phyloP scores from a whole-genome alignment of 2,797 vertebrate genomes.

The Hephaestus fuliginosus region DNA sequence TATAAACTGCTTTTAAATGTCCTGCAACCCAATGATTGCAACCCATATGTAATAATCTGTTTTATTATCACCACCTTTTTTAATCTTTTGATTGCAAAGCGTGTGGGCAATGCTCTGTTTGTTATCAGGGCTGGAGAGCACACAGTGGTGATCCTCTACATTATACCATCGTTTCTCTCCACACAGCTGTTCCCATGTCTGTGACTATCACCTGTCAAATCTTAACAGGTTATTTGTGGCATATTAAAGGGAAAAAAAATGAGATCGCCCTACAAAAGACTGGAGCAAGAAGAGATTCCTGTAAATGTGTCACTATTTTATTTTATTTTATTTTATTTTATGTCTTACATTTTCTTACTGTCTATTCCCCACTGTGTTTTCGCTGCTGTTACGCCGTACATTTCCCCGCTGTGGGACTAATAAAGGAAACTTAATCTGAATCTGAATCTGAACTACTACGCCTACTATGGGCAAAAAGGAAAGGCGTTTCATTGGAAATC shows the following conservation, averaged over 20 bases:
- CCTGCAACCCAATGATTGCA: neutral
- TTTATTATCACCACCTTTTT: neutral
- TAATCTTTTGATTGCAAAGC: neutral
- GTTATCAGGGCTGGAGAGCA: neutral
- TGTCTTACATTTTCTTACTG: too few species aligned
- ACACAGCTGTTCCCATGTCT: neutral
- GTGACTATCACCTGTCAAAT: neutral
- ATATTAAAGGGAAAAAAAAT: neutral
- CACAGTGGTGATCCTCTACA: neutral
- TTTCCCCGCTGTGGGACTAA: too few species aligned
- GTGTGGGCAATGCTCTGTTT: neutral
- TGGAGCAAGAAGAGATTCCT: neutral
- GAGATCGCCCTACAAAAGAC: neutral
- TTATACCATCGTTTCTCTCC: neutral
- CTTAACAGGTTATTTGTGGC: neutral
- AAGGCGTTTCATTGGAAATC: constrained; percentile 37
- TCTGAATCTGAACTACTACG: too few species aligned
- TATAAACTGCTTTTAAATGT: neutral
- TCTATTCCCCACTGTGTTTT: too few species aligned
- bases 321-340: too few species aligned
- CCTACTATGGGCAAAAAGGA: constrained; percentile 5
- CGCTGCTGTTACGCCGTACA: too few species aligned
- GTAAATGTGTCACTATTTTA: constrained; percentile 1
- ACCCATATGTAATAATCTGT: neutral
- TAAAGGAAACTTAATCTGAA: too few species aligned